Evolutionary conservation across 2,888 invertebrate species (phyloP).

Genomic region (Diarsia mendica): DNA sequence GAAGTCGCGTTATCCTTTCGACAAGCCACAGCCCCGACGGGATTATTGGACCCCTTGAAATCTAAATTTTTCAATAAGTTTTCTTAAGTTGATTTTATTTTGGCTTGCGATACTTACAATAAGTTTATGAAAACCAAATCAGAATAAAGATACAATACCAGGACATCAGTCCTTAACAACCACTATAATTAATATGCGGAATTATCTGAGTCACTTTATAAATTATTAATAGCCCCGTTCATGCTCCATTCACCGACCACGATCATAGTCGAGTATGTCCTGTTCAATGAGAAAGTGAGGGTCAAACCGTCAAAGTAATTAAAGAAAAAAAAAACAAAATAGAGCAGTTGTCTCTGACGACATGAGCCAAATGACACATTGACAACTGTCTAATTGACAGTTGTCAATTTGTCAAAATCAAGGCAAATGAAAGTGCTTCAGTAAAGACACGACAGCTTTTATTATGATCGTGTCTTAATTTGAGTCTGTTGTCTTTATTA

Average conservation of each 20-base stretch:
- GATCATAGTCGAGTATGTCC: slow-evolving; percentile 49
- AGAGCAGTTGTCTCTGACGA: slow-evolving; percentile 26
- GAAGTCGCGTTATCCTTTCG: too few species aligned
- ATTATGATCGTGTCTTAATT: slow-evolving; percentile 5
- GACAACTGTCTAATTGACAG: slow-evolving; percentile 48
- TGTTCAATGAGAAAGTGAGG: slow-evolving; percentile 63
- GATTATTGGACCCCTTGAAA: background rate
- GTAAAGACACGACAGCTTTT: background rate
- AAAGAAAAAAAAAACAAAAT: slow-evolving; percentile 20
- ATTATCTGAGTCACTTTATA: slow-evolving; percentile 45
- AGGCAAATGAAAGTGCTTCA: slow-evolving; percentile 41
- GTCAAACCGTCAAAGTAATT: slow-evolving; percentile 48
- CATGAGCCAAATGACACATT: slow-evolving; percentile 32
- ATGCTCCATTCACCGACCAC: slow-evolving; percentile 50
- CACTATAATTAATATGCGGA: slow-evolving; percentile 28
- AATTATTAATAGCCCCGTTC: slow-evolving; percentile 51
- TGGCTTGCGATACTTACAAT: background rate
- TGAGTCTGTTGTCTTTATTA: slow-evolving; percentile 32
- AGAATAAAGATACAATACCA: slow-evolving; percentile 19
- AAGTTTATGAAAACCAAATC: background rate
- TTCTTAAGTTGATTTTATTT: background rate
- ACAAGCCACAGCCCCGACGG: too few species aligned
- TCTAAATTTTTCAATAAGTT: background rate
- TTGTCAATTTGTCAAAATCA: slow-evolving; percentile 36
- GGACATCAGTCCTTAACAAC: slow-evolving; percentile 15